Base-by-base conservation (phyloP, 2,113 vertebrate species). In the Chrysochloris asiatica region DNA sequence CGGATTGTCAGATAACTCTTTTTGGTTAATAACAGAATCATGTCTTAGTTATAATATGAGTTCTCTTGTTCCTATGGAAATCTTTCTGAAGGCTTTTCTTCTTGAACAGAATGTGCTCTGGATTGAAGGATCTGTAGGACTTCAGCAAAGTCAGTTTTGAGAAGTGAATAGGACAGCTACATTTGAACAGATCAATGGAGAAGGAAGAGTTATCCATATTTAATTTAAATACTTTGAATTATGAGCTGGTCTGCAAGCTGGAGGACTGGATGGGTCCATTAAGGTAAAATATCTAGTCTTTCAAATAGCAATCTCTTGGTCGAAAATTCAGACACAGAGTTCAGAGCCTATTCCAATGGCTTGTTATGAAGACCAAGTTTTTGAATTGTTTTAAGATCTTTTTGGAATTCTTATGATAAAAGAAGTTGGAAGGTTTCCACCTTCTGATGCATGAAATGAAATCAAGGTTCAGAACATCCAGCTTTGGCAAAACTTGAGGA, bases 221-320 rank as follows among this genome's bases (percentile, higher is more conserved):
- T 75, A 45, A n/a, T 79, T 11, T 5, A 71, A 8, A 19, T 28
- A 11, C 0, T 16, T 36, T 69, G 33, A 67, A 43, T 56, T 41
- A n/a, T 43, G 83, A 82, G 47, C 38, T 72, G 38, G 43, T 33
- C 24, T 48, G 28, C n/a, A 30, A 43, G 4, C 7, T 36, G 21
- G 11, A 43, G 47, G 30, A 4, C 7, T 36, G 21, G 11, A 43
- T 52, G 30, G 10, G 38, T 16, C 14, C 48, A 28, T 85, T 52
- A 41, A 67, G 50, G 67, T 50, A 89, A 83, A 91, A 69, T 7
- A n/a, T n/a, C n/a, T n/a, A n/a, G n/a, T n/a, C n/a, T n/a, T n/a
- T n/a, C n/a, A n/a, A n/a, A n/a, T n/a, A n/a, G n/a, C n/a, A n/a
- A n/a, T n/a, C n/a, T n/a, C n/a, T n/a, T n/a, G n/a, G n/a, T n/a